Evolutionary conservation across 2,888 invertebrate species (phyloP), one percentile per base, ranked within the genome.

Genomic region (Platypus cylindrus): DNA sequence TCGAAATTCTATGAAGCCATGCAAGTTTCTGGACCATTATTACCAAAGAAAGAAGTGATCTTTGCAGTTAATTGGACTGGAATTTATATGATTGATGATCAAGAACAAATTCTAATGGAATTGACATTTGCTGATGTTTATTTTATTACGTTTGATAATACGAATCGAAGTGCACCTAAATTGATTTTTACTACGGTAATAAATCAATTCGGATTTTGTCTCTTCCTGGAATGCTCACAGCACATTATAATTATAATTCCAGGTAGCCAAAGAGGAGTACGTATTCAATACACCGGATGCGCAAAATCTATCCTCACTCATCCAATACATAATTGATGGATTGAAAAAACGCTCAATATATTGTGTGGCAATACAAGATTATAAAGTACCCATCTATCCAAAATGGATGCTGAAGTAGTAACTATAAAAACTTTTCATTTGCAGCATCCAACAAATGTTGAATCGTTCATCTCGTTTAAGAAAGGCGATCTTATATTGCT

Each of bases 51-150:
- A 47, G 78, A 87, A 48, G 73, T 91, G 13, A 86, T 95, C 34
- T 78, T 95, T 43, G 94, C 93, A 3, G 77, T 95, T 3, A 95
- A 95, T 62, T 90, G 90, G 76, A 85, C 84, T 1, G 94, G 94
- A 2, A 75, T 94, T 33, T 91, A 84, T 53, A 79, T 94, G 35
- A 83, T 91, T 0, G 91, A 93, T 60, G 86, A 91, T 59, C 75
- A 83, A 48, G 93, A 94, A 59, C 83, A 85, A 58, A 84, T 94
- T 44, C 67, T 94, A 27, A 65, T 90, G 23, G 91, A 94, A 66
- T 65, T 82, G 48, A 76, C 81, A 5, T 95, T 82, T 62, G 75
- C 85, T 3, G 93, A 94, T 66, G 76, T 94, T 13, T 75, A 79
- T 0, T 77, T 78, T 34, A 80, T 90, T 31, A 69, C 71, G 20